These are phyloP conservation scores for Megathymus violae DNA, from an alignment of 1,140 invertebrate species.

Conservation along the genomic window DNA sequence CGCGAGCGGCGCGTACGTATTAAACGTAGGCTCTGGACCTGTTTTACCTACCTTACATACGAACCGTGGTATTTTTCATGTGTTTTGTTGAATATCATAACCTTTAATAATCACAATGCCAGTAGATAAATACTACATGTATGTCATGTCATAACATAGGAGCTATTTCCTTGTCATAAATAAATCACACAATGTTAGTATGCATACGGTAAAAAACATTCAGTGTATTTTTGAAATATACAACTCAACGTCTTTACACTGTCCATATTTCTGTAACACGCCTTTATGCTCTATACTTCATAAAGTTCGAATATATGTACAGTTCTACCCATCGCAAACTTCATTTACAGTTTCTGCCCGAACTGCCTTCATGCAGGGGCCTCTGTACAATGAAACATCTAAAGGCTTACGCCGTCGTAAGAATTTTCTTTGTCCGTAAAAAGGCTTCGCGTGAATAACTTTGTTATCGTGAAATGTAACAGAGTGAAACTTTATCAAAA, in stretches of 20 bases:
- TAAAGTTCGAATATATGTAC: constrained; percentile 41
- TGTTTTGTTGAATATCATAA: too few relatives aligned
- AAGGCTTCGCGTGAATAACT: constrained; percentile 49
- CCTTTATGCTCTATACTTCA: constrained; percentile 1
- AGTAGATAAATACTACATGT: too few relatives aligned
- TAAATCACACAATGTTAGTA: too few relatives aligned
- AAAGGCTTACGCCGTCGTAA: constrained; percentile 51
- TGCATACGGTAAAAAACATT: too few relatives aligned
- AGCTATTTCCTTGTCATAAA: too few relatives aligned
- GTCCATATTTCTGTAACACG: background rate
- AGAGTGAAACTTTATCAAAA: constrained; percentile 11
- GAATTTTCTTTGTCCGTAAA: constrained; percentile 59
- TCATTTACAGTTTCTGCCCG: constrained; percentile 60
- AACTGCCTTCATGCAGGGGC: constrained; percentile 42
- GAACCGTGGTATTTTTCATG: too few relatives aligned
- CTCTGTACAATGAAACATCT: constrained; percentile 61
- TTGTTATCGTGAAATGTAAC: constrained; percentile 42
- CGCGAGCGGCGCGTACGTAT: too few relatives aligned
- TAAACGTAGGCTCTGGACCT: too few relatives aligned
- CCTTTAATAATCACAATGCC: too few relatives aligned
- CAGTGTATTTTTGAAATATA: too few relatives aligned
- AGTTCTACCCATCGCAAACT: constrained; percentile 60
- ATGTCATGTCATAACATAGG: too few relatives aligned
- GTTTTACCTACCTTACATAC: too few relatives aligned
- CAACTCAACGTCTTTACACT: background rate